A percentile compares a stretch with the other conserved stretches of the same genome.
These are phyloP conservation scores for Arizona elegans DNA, from an alignment of 2,113 vertebrate species.

Conservation along the genomic window DNA sequence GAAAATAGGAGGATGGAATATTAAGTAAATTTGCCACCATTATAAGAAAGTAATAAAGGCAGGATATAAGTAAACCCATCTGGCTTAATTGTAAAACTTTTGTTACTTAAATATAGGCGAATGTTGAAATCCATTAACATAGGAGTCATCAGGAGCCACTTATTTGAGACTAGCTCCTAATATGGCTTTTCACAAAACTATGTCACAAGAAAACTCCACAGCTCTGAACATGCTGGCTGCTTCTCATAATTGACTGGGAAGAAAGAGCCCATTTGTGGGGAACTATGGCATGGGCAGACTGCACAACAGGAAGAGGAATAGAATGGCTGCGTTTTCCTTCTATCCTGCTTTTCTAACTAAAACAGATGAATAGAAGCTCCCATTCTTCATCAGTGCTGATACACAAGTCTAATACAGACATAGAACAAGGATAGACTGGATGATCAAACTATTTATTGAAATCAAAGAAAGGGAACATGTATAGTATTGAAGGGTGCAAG, in stretches of 20 bases:
- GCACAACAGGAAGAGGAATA: not conserved
- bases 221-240: not conserved
- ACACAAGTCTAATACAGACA: not conserved
- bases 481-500: slow-evolving; percentile 32
- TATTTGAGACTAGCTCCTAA: not conserved
- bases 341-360: not conserved
- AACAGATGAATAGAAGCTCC: not conserved
- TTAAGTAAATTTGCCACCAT: not conserved
- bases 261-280: not conserved
- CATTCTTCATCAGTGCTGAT: not conserved
- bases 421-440: slow-evolving; percentile 21
- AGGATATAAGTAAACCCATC: not conserved
- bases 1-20: not conserved
- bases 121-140: not conserved
- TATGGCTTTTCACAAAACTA: not conserved
- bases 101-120: not conserved
- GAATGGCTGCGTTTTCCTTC: not conserved
- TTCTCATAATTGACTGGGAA: not conserved
- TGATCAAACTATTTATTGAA: slow-evolving; percentile 59
- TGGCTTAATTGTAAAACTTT: not conserved
- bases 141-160: not conserved
- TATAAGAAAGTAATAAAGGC: not conserved
- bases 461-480: slow-evolving; percentile 29
- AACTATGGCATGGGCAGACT: not conserved
- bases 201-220: not conserved